Conservation (phyloP, 2,797 vertebrate genomes). For the Chaunax sp. region DNA sequence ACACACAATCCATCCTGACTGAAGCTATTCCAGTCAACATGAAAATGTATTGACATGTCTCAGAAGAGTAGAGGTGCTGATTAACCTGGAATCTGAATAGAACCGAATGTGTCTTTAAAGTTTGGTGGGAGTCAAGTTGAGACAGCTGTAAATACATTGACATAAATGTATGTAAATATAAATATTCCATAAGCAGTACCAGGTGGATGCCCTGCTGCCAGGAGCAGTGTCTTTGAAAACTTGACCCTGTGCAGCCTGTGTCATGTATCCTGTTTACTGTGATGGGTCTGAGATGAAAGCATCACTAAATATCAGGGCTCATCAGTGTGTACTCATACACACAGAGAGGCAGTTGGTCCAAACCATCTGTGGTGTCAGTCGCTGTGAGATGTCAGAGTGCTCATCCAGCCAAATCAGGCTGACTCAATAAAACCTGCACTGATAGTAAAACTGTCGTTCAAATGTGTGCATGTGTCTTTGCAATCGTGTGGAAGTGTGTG, state of each 20-base stretch:
- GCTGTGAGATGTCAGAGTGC: slow-evolving; percentile 19
- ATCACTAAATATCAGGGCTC: slow-evolving; percentile 25
- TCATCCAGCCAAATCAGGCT: slow-evolving; percentile 51
- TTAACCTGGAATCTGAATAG: background rate
- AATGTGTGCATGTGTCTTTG: no score
- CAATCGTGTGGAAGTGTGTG: no score
- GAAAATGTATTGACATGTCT: no score
- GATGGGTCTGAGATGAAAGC: slow-evolving; percentile 42
- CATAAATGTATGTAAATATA: slow-evolving; percentile 27
- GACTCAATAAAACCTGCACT: slow-evolving; percentile 34
- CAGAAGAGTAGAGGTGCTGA: no score
- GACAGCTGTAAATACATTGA: slow-evolving; percentile 37
- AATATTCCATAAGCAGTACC: slow-evolving; percentile 28
- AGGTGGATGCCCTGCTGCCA: slow-evolving; percentile 26
- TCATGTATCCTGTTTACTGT: slow-evolving; percentile 49
- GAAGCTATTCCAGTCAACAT: no score
- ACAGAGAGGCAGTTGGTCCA: slow-evolving; percentile 35
- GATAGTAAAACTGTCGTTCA: no score
- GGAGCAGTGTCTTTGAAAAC: slow-evolving; percentile 15
- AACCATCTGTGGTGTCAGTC: slow-evolving; percentile 47
- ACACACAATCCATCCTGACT: no score
- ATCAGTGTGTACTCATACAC: background rate
- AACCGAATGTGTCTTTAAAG: slow-evolving; percentile 4
- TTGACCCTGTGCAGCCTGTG: slow-evolving; percentile 20
- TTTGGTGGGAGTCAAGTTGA: slow-evolving; percentile 1